A percentile compares a stretch with the other conserved stretches of the same genome.
Conservation (phyloP, 2,888 invertebrate species). For the Hirudinaria manillensis region DNA sequence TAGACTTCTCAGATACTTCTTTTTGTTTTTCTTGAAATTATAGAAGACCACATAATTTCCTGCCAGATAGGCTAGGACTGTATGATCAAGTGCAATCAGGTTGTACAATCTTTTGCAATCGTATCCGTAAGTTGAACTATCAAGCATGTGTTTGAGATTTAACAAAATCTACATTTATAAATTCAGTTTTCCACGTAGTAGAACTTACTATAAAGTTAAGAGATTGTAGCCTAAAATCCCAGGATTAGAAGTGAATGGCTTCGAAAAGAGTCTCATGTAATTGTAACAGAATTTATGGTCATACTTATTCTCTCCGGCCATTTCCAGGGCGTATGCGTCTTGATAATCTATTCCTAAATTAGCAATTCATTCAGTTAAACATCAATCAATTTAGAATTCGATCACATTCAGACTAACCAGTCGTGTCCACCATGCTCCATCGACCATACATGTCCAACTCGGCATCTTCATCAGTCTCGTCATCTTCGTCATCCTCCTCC, state of each 20-base stretch:
- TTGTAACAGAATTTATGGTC: slow-evolving; percentile 21
- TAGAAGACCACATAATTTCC: slow-evolving; percentile 77
- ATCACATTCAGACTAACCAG: too few species aligned
- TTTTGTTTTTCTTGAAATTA: slow-evolving; percentile 62
- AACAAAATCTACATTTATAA: neutral
- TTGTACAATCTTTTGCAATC: slow-evolving; percentile 76
- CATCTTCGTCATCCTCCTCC: slow-evolving; percentile 27
- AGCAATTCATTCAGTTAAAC: neutral
- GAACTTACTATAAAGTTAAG: neutral
- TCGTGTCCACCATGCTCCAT: neutral
- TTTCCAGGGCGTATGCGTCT: slow-evolving; percentile 3
- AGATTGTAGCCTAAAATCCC: neutral
- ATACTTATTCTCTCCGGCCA: slow-evolving; percentile 1
- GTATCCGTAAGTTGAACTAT: slow-evolving; percentile 60
- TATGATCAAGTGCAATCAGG: slow-evolving; percentile 68
- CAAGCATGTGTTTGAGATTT: neutral
- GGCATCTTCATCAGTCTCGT: slow-evolving; percentile 15
- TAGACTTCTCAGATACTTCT: slow-evolving; percentile 68
- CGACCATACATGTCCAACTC: neutral
- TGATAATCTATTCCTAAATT: slow-evolving; percentile 3
- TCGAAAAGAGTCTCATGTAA: neutral
- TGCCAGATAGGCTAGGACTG: slow-evolving; percentile 71
- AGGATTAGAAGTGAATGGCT: neutral
- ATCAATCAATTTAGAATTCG: neutral
- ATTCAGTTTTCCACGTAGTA: neutral